Evolutionary conservation across 2,888 invertebrate species (phyloP), one percentile per base, ranked within the genome.

Genomic region (Trissoscelio sp.): DNA sequence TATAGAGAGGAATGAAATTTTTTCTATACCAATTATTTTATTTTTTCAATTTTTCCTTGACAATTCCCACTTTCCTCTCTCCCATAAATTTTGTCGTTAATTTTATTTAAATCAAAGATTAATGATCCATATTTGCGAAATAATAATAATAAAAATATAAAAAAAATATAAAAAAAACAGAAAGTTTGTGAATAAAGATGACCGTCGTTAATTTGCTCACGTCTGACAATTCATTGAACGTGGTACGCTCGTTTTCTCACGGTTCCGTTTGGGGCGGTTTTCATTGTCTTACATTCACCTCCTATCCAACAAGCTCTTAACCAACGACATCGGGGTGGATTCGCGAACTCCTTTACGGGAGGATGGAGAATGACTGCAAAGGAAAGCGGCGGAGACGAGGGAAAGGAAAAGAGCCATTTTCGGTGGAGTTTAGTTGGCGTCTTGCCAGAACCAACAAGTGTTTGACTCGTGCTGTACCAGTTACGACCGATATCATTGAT

Each of bases 371-470:
- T 11, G 46, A 46, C 12, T 42, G 22, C 22, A 37, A 31, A 20
- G 51, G 44, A 39, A 34, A 22, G 37, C 6, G 14, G 20, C 18
- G 64, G 51, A 16, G 39, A 44, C 11, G 24, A 34, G 42, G 37
- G 70, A 64, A 42, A 31, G 37, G 22, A 53, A 78, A 70, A 64
- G 66, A 66, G 42, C 70, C 64, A 58, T 73, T 79, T 79, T 72
- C 44, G 66, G 66, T 11, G 18, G 69, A 70, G 53, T 62, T 72
- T 18, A 0, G 64, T 57, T 86, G 86, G 87, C 85, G 62, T 81
- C 85, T 79, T 79, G 88, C 87, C 87, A 85, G 84, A 85, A 86
- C 88, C 89, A 90, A 89, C 89, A 90, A 90, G 90, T 90, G 90
- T 89, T 89, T 83, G 84, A 85, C 84, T 84, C 85, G 83, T 83